These are phyloP conservation scores for Andrena marginata DNA, from an alignment of 2,888 invertebrate species.

Conservation along the genomic window DNA sequence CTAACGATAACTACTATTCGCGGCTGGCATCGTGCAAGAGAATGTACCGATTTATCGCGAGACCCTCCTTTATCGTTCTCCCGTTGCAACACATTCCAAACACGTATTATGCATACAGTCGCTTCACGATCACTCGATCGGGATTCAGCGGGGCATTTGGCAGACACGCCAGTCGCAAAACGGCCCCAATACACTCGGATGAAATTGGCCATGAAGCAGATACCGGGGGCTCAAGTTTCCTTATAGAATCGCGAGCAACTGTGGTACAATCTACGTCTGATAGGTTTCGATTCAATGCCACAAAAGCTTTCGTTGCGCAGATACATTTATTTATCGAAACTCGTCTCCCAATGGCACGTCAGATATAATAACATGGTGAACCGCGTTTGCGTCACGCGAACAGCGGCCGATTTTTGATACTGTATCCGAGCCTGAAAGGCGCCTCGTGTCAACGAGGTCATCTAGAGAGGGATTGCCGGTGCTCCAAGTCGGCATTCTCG, in stretches of 20 bases:
- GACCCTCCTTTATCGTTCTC: constrained; percentile 16
- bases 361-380: background rate
- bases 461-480: constrained; percentile 30
- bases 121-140: background rate
- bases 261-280: too few relatives aligned
- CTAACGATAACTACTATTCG: constrained; percentile 49
- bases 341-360: too few relatives aligned
- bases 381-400: background rate
- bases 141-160: background rate
- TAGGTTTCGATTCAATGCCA: too few relatives aligned
- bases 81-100: background rate
- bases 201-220: too few relatives aligned
- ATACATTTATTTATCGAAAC: too few relatives aligned
- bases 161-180: too few relatives aligned
- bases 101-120: background rate
- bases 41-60: constrained; percentile 38
- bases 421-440: constrained; percentile 47
- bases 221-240: too few relatives aligned
- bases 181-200: too few relatives aligned
- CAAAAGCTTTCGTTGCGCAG: too few relatives aligned
- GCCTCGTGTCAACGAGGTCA: constrained; percentile 58
- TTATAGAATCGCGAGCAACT: too few relatives aligned
- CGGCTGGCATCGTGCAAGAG: constrained; percentile 6
- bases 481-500: background rate
- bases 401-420: constrained; percentile 8